A percentile compares a stretch with the other conserved stretches of the same genome.
Evolutionary conservation across 1,140 invertebrate species (phyloP).

Genomic region (Sycophaga agraensis): DNA sequence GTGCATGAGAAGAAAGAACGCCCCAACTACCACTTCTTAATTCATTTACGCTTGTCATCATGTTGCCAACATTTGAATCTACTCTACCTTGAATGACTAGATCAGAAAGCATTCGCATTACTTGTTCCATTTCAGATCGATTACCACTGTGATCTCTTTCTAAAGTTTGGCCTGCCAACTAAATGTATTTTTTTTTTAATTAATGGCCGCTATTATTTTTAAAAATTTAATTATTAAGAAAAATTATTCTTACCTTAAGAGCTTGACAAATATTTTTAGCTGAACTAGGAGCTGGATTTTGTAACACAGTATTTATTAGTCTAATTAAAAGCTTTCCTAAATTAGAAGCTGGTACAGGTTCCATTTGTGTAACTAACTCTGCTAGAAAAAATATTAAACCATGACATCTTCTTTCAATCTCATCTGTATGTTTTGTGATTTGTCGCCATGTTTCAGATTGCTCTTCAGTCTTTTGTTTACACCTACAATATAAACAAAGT

Average conservation of each 20-base stretch:
- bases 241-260: slow-evolving; percentile 46
- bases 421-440: slow-evolving; percentile 37
- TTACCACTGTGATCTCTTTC: slow-evolving; percentile 46
- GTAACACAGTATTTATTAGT: slow-evolving; percentile 46
- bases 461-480: slow-evolving; percentile 45
- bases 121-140: slow-evolving; percentile 50
- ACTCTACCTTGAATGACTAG: slow-evolving; percentile 49
- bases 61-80: slow-evolving; percentile 45
- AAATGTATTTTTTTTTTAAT: too few species aligned
- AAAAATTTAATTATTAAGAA: slow-evolving; percentile 1
- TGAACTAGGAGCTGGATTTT: slow-evolving; percentile 50
- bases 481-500: slow-evolving; percentile 33
- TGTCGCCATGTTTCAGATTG: slow-evolving; percentile 40
- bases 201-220: too few species aligned
- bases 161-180: slow-evolving; percentile 52
- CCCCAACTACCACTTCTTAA: slow-evolving; percentile 52
- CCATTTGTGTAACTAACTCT: slow-evolving; percentile 54
- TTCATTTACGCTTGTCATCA: slow-evolving; percentile 50
- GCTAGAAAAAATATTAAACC: slow-evolving; percentile 53
- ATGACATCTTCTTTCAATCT: slow-evolving; percentile 49
- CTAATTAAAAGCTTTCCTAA: slow-evolving; percentile 49
- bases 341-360: slow-evolving; percentile 37
- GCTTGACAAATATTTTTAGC: slow-evolving; percentile 58
- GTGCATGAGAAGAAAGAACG: slow-evolving; percentile 34
- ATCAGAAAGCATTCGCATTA: slow-evolving; percentile 50